Evolutionary conservation across 1,140 invertebrate genomes (phyloP).

Genomic region (Mylabris phalerata): DNA sequence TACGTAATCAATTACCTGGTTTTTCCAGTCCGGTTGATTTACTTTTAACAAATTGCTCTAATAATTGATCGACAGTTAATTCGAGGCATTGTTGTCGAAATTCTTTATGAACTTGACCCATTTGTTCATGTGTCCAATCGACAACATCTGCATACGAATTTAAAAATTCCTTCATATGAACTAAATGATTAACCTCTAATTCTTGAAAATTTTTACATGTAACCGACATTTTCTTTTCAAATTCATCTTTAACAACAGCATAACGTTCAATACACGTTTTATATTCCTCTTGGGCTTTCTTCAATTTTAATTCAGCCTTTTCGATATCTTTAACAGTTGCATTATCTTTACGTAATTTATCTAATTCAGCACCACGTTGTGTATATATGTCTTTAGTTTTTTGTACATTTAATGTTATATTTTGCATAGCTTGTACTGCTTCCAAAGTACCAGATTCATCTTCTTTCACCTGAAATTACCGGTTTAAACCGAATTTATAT

Average conservation of each 20-base stretch:
- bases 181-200: conserved; percentile 84
- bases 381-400: conserved; percentile 87
- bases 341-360: conserved; percentile 85
- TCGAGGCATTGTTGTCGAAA: conserved; percentile 85
- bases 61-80: conserved; percentile 83
- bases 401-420: conserved; percentile 75
- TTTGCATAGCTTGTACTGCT: conserved; percentile 81
- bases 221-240: conserved; percentile 89
- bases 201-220: conserved; percentile 94
- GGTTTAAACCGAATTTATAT: neutral
- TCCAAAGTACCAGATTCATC: conserved; percentile 86
- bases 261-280: conserved; percentile 85
- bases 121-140: conserved; percentile 81
- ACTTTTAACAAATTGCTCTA: conserved; percentile 83
- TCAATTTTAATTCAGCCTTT: conserved; percentile 85
- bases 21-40: conserved; percentile 89
- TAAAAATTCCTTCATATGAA: conserved; percentile 93
- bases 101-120: conserved; percentile 84
- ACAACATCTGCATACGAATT: conserved; percentile 81
- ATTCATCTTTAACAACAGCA: conserved; percentile 78
- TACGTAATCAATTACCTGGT: conserved; percentile 56
- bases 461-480: conserved; percentile 70
- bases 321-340: conserved; percentile 85
- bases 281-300: conserved; percentile 92
- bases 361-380: conserved; percentile 74